Evolutionary conservation across 2,113 vertebrate genomes (phyloP).

Genomic region (Amia ocellicauda): DNA sequence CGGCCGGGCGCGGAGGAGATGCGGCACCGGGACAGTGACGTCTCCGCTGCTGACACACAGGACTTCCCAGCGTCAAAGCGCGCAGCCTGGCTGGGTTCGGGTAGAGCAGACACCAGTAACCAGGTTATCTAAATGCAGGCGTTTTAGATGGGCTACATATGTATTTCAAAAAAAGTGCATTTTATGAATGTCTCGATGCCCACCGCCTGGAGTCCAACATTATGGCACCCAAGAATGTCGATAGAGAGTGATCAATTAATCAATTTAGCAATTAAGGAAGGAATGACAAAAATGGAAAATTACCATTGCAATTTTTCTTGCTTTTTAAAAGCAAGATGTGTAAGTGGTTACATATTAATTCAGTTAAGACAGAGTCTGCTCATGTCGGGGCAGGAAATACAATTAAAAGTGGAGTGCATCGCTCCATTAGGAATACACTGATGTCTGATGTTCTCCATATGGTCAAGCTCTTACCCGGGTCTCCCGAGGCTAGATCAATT

Average conservation of each 20-base stretch:
- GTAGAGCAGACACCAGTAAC: background rate
- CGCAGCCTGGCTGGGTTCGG: background rate
- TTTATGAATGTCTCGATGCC: too few species aligned
- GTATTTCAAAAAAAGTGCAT: too few species aligned
- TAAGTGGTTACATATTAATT: background rate
- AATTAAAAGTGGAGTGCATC: background rate
- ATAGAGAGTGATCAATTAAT: too few species aligned
- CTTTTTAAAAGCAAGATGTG: too few species aligned
- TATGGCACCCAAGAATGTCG: too few species aligned
- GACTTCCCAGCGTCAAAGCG: background rate
- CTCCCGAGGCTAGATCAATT: background rate
- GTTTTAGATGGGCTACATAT: background rate
- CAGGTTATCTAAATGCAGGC: background rate
- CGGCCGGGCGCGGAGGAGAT: too few species aligned
- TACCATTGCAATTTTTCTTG: too few species aligned
- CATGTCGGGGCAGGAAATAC: conserved; percentile 6
- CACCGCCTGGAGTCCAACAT: too few species aligned
- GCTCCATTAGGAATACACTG: background rate
- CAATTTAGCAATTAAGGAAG: too few species aligned
- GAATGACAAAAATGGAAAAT: too few species aligned
- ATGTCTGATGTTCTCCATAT: background rate
- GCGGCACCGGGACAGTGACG: background rate
- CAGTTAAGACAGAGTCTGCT: background rate
- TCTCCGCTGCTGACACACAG: background rate
- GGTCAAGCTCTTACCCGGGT: background rate